phyloP scores from a whole-genome alignment of 1,140 invertebrate species.

The Cherax destructor region DNA sequence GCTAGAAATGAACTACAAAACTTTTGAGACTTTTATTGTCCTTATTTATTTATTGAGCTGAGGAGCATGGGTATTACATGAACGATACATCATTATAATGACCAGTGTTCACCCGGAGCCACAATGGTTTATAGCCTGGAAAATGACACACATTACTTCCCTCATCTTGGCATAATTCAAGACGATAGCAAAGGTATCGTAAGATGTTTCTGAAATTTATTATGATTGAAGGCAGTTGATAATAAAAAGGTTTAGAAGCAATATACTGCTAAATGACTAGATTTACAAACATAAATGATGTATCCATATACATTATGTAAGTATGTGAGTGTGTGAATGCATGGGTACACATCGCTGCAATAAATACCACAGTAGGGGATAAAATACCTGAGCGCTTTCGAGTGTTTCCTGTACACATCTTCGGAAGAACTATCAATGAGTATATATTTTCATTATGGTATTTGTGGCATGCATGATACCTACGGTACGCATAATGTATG shows the following conservation, averaged over 20 bases:
- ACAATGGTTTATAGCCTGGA: constrained; percentile 7
- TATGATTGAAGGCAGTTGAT: neutral
- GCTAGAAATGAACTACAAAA: neutral
- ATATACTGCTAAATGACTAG: no score
- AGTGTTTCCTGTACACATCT: no score
- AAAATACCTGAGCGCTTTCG: no score
- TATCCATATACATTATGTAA: neutral
- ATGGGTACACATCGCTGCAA: neutral
- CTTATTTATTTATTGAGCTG: constrained; percentile 31
- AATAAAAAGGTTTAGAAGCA: neutral
- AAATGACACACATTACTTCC: constrained; percentile 43
- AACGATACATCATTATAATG: neutral
- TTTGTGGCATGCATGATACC: no score
- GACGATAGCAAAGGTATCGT: constrained; percentile 26
- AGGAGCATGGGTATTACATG: neutral
- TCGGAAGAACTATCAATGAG: no score
- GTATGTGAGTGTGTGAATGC: constrained; percentile 16
- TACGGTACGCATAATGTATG: no score
- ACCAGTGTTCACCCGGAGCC: constrained; percentile 15
- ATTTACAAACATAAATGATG: neutral
- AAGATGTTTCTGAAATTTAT: constrained; percentile 28
- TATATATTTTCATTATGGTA: no score
- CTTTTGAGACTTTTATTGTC: constrained; percentile 14
- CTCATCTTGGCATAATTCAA: constrained; percentile 24
- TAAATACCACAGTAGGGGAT: no score